Percentiles rank a stretch among this genome's conserved stretches.
Evolutionary conservation across 2,797 vertebrate species (phyloP).

Genomic region (Tapera naevia): DNA sequence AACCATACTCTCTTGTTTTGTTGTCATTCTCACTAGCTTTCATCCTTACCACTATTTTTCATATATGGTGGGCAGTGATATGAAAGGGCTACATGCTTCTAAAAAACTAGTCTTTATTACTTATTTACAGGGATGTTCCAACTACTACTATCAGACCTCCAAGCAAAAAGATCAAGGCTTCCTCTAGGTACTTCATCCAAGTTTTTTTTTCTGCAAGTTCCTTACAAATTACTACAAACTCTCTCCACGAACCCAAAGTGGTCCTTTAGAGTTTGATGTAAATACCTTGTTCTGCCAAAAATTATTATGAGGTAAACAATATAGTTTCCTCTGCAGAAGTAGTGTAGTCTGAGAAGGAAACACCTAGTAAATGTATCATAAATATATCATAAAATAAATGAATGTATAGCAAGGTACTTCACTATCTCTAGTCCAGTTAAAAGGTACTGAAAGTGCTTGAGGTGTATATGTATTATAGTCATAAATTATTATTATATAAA

Average conservation of each 20-base stretch:
- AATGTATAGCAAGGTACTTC: background rate
- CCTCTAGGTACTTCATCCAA: background rate
- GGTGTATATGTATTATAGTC: background rate
- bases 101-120: background rate
- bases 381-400: background rate
- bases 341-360: background rate
- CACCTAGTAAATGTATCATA: background rate
- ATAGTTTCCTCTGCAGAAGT: background rate
- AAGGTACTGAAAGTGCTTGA: background rate
- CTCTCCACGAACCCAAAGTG: background rate
- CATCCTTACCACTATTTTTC: background rate
- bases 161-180: background rate
- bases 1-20: background rate
- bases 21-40: background rate
- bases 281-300: background rate
- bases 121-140: background rate
- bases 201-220: background rate
- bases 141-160: background rate
- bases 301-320: background rate
- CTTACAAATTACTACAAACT: background rate
- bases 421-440: background rate
- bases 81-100: background rate
- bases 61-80: background rate
- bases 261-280: background rate
- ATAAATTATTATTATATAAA: background rate